Percentiles rank a stretch among this genome's conserved stretches.
These are phyloP conservation scores for Bungarus multicinctus DNA, from an alignment of 2,113 vertebrate species.

Conservation along the genomic window DNA sequence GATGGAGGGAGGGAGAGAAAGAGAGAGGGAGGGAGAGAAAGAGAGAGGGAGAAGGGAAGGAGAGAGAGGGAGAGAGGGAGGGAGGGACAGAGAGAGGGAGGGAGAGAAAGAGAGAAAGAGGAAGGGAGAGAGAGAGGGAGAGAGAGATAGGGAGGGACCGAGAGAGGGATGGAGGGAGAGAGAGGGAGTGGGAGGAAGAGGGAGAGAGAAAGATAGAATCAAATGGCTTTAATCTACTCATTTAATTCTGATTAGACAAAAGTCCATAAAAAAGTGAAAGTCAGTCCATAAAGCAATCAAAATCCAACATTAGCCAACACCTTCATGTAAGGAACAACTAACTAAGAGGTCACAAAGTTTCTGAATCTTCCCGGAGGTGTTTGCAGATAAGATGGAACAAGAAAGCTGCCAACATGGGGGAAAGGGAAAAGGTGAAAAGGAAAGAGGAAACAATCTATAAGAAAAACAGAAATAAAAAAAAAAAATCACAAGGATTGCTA, in stretches of 20 bases:
- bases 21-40: no score
- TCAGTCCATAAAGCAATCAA: background rate
- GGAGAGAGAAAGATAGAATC: background rate
- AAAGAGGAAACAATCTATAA: background rate
- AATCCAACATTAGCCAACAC: background rate
- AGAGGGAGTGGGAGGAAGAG: no score
- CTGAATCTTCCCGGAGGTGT: background rate
- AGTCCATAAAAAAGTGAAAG: background rate
- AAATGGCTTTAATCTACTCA: background rate
- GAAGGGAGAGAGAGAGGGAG: no score
- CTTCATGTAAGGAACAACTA: background rate
- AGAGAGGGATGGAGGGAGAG: no score
- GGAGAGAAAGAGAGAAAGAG: no score
- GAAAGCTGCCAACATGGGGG: background rate
- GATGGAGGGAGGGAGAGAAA: no score
- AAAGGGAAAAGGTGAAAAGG: background rate
- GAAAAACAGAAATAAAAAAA: background rate
- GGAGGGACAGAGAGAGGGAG: no score
- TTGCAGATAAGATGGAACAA: background rate
- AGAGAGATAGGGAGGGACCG: no score
- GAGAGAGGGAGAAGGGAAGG: no score
- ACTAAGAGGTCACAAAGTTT: background rate
- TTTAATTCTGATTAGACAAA: background rate
- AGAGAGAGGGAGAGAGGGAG: accelerated
- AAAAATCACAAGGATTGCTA: background rate